Conservation (phyloP, 2,113 vertebrate species). For the Oncorhynchus nerka region DNA sequence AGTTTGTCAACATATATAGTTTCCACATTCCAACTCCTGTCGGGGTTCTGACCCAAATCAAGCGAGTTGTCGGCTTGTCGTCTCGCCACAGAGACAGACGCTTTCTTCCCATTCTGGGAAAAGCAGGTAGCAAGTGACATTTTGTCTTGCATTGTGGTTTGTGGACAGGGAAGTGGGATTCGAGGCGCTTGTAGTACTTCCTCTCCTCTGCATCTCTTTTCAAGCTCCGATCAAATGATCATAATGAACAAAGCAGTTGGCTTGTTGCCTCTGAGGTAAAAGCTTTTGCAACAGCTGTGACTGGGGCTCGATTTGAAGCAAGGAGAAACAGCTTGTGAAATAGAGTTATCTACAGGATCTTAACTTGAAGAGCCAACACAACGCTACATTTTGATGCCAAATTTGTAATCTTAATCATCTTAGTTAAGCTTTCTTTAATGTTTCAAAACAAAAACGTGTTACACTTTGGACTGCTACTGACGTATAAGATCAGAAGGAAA, state of each 20-base stretch:
- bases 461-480: neutral
- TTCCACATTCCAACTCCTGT: conserved; percentile 72
- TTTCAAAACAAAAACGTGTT: neutral
- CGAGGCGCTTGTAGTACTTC: conserved; percentile 51
- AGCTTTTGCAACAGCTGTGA: conserved; percentile 65
- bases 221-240: conserved; percentile 69
- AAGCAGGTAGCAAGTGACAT: conserved; percentile 61
- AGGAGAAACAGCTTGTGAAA: neutral
- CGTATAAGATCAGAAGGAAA: neutral
- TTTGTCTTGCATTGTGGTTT: conserved; percentile 64
- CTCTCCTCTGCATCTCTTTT: conserved; percentile 64
- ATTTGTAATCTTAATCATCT: conserved; percentile 6
- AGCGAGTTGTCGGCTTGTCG: neutral
- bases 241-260: conserved; percentile 68
- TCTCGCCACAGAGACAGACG: conserved; percentile 15
- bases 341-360: neutral
- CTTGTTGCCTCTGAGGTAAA: conserved; percentile 65
- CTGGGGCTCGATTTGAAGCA: conserved; percentile 48
- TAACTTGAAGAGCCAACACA: neutral
- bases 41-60: conserved; percentile 66
- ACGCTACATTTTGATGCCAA: too few relatives aligned
- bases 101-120: conserved; percentile 56
- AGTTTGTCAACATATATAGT: conserved; percentile 77
- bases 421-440: neutral
- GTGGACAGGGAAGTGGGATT: conserved; percentile 57